These are phyloP conservation scores for Cosmorhoe ocellata DNA, from an alignment of 2,888 invertebrate genomes.

Conservation along the genomic window DNA sequence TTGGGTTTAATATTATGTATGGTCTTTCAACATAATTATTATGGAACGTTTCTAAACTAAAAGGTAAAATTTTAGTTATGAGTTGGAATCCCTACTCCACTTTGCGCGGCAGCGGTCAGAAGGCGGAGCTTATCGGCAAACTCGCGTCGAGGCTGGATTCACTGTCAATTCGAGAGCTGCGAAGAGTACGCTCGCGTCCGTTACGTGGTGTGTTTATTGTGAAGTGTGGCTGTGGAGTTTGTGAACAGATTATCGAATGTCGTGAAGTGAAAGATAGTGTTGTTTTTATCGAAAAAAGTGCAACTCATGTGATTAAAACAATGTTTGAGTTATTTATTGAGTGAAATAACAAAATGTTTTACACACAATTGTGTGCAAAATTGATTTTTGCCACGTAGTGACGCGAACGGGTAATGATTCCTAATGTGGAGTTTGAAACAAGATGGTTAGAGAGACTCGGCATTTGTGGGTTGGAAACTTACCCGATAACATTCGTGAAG, in stretches of 20 bases:
- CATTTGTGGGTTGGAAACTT: conserved; percentile 99
- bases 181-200: conserved; percentile 79
- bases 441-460: conserved; percentile 99
- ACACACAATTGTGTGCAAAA: conserved; percentile 79
- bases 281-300: conserved; percentile 65
- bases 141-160: conserved; percentile 79
- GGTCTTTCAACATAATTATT: too few relatives aligned
- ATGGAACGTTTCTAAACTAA: too few relatives aligned
- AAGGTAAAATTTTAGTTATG: conserved; percentile 13
- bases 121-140: conserved; percentile 83
- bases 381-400: conserved; percentile 83
- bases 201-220: conserved; percentile 80
- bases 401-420: conserved; percentile 86
- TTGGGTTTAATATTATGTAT: too few relatives aligned
- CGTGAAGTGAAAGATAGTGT: conserved; percentile 79
- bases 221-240: conserved; percentile 70
- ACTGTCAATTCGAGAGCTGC: conserved; percentile 82
- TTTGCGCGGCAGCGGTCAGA: conserved; percentile 83
- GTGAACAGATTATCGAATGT: conserved; percentile 78
- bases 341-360: conserved; percentile 79
- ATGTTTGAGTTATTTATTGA: conserved; percentile 66
- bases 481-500: conserved; percentile 99
- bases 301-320: conserved; percentile 65
- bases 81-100: conserved; percentile 72
- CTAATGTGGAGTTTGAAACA: conserved; percentile 97